Evolutionary conservation across 2,113 vertebrate genomes (phyloP).

Genomic region (Cebus imitator): DNA sequence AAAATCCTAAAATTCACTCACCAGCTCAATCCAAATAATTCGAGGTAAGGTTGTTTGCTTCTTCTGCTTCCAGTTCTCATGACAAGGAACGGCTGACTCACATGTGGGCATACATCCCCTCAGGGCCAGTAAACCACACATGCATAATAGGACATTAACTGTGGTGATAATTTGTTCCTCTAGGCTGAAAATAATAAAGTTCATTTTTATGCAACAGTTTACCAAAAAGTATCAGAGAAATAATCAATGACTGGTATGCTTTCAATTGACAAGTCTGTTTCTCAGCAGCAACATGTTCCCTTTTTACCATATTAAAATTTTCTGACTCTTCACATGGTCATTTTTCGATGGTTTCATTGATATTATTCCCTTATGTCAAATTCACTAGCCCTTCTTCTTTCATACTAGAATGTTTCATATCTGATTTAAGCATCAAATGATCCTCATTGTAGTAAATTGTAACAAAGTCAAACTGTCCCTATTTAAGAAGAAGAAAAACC

Average conservation of each 20-base stretch:
- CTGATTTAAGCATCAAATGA: conserved; percentile 61
- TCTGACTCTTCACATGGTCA: conserved; percentile 45
- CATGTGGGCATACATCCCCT: background rate
- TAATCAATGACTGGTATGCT: conserved; percentile 23
- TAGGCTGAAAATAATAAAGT: background rate
- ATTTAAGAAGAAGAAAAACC: conserved; percentile 62
- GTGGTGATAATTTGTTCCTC: background rate
- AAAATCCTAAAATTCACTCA: background rate
- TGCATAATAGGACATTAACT: background rate
- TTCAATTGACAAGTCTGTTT: conserved; percentile 53
- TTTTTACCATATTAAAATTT: conserved; percentile 35
- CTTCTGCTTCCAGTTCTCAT: background rate
- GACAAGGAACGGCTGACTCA: conserved; percentile 37
- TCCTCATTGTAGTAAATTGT: conserved; percentile 61
- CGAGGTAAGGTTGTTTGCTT: background rate
- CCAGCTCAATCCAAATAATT: background rate
- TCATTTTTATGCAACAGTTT: background rate
- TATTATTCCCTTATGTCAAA: background rate
- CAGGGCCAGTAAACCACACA: background rate
- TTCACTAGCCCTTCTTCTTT: conserved; percentile 32
- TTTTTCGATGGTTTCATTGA: conserved; percentile 39
- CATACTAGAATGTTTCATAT: conserved; percentile 50
- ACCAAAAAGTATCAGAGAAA: conserved; percentile 53
- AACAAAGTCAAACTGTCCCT: conserved; percentile 49
- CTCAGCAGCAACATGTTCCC: conserved; percentile 40